Percentiles rank a stretch among this genome's conserved stretches.
These are phyloP conservation scores for Netelia melanura DNA, from an alignment of 2,888 invertebrate species.

Conservation along the genomic window DNA sequence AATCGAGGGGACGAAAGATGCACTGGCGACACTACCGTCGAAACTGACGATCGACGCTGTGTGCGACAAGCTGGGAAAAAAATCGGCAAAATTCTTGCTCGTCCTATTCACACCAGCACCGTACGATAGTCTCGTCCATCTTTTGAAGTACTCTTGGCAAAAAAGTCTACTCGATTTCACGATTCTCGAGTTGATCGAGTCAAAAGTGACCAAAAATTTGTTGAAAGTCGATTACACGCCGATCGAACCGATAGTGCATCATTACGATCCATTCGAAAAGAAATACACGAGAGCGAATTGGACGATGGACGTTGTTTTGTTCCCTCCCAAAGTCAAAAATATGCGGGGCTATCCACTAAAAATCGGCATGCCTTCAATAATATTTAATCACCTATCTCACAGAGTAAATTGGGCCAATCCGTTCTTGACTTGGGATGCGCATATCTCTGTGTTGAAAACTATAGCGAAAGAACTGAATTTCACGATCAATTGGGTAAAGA, in stretches of 20 bases:
- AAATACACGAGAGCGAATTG: constrained; percentile 40
- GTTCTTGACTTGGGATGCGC: constrained; percentile 7
- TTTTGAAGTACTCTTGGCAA: constrained; percentile 62
- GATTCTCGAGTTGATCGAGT: constrained; percentile 59
- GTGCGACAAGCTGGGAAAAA: constrained; percentile 6
- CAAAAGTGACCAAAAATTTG: background rate
- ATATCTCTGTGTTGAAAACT: constrained; percentile 19
- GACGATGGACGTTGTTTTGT: constrained; percentile 48
- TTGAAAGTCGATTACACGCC: background rate
- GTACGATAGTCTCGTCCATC: constrained; percentile 44
- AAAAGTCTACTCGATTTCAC: constrained; percentile 61
- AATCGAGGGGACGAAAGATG: background rate
- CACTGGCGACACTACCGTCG: background rate
- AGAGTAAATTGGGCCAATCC: background rate
- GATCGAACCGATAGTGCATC: constrained; percentile 54
- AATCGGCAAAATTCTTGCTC: constrained; percentile 38
- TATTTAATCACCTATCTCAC: too few relatives aligned
- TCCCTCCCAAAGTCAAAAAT: constrained; percentile 67
- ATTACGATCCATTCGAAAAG: constrained; percentile 69
- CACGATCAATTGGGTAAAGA: constrained; percentile 31
- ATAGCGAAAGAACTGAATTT: constrained; percentile 68
- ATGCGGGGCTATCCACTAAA: constrained; percentile 67
- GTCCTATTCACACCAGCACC: constrained; percentile 27
- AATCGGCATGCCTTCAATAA: background rate
- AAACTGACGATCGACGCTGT: constrained; percentile 37